Conservation (phyloP, 2,888 invertebrate genomes). For the Chloroclysta siterata region DNA sequence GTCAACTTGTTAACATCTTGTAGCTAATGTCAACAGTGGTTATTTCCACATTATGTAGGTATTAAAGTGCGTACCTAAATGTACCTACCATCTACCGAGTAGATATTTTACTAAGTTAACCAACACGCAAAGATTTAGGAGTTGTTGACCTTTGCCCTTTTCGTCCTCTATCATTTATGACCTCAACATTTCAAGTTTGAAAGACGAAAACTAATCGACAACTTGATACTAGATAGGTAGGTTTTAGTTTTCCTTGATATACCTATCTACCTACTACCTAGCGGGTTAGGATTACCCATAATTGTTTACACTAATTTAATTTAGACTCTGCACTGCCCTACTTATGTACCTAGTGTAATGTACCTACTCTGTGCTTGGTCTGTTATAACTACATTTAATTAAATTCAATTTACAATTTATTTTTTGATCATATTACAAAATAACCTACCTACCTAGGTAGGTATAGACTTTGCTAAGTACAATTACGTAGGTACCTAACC, state of each 20-base stretch:
- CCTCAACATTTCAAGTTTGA: background rate
- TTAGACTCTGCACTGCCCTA: no score
- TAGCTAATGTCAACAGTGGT: slow-evolving; percentile 23
- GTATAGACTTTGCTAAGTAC: no score
- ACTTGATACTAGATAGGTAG: background rate
- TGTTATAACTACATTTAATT: no score
- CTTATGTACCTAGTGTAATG: no score
- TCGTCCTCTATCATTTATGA: background rate
- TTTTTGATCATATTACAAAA: no score
- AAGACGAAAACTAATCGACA: background rate
- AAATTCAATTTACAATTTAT: no score
- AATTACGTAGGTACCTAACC: no score
- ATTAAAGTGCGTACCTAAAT: background rate
- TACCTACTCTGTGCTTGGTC: no score
- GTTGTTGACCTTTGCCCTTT: slow-evolving; percentile 5
- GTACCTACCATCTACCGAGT: background rate
- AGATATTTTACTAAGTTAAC: background rate
- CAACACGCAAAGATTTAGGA: background rate
- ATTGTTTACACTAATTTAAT: no score
- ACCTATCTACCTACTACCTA: background rate
- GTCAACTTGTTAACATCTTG: slow-evolving; percentile 6
- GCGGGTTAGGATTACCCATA: no score
- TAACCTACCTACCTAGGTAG: no score
- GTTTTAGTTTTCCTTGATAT: no score
- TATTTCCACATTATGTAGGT: slow-evolving; percentile 24